A percentile compares a stretch with the other conserved stretches of the same genome.
Evolutionary conservation across 1,140 invertebrate genomes (phyloP).

Genomic region (Musca vetustissima): DNA sequence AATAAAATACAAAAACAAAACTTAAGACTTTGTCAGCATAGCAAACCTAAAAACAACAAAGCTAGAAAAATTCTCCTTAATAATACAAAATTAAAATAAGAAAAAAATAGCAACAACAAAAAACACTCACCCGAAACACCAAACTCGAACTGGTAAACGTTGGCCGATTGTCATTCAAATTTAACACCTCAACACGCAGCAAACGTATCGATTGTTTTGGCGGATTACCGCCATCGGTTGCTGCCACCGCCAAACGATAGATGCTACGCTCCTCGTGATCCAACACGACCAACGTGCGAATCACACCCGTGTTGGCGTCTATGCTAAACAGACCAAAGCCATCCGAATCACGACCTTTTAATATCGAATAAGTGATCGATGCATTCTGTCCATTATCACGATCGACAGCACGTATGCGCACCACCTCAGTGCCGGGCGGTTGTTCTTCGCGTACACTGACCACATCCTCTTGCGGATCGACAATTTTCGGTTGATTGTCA

Average conservation of each 20-base stretch:
- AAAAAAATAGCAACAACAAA: constrained; percentile 1
- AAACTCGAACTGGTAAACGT: constrained; percentile 88
- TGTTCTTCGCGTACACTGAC: constrained; percentile 87
- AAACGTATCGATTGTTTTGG: constrained; percentile 77
- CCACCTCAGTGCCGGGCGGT: constrained; percentile 80
- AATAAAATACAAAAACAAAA: neutral
- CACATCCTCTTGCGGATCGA: constrained; percentile 83
- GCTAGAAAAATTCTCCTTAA: neutral
- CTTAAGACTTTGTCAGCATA: neutral
- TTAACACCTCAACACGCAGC: constrained; percentile 83
- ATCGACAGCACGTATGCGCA: constrained; percentile 81
- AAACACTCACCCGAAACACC: constrained; percentile 73
- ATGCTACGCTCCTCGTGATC: constrained; percentile 89
- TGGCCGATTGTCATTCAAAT: constrained; percentile 88
- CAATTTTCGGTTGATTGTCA: constrained; percentile 86
- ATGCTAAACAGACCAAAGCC: constrained; percentile 83
- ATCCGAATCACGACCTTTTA: constrained; percentile 81
- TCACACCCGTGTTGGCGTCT: constrained; percentile 81
- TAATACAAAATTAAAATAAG: no score
- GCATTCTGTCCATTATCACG: constrained; percentile 86
- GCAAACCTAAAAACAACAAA: neutral
- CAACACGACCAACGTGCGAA: constrained; percentile 81
- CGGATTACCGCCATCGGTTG: constrained; percentile 82
- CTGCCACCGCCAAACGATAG: constrained; percentile 82
- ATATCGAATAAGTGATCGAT: constrained; percentile 81